Evolutionary conservation across 2,888 invertebrate genomes (phyloP).

Genomic region (Plutella xylostella): DNA sequence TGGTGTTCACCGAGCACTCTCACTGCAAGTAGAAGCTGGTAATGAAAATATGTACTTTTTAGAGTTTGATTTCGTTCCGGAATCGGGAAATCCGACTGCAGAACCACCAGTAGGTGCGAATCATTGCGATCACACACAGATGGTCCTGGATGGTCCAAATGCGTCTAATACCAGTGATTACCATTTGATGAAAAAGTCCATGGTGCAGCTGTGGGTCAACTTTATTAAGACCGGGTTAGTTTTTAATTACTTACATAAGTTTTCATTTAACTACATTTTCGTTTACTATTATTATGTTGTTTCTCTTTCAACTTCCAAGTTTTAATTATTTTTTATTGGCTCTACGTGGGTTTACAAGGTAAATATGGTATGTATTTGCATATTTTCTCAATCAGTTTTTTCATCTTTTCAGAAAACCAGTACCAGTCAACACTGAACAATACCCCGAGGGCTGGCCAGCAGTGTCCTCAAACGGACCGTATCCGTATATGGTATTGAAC

Average conservation of each 20-base stretch:
- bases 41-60: constrained; percentile 4
- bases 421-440: neutral
- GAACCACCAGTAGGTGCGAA: no score
- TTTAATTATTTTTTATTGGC: neutral
- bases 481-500: neutral
- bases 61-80: neutral
- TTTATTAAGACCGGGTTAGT: constrained; percentile 4
- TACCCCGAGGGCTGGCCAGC: neutral
- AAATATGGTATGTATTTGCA: neutral
- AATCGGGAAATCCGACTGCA: neutral
- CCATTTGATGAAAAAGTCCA: neutral
- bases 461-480: neutral
- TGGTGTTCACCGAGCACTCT: neutral
- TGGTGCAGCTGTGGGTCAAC: neutral
- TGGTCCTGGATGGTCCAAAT: neutral
- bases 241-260: neutral
- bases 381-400: no score
- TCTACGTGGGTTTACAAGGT: neutral
- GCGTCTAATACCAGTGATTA: neutral
- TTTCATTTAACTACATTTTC: neutral
- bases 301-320: neutral
- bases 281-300: neutral
- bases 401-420: neutral
- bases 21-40: constrained; percentile 3
- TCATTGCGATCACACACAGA: constrained; percentile 6